Evolutionary conservation across 2,888 invertebrate species (phyloP), one percentile per base, ranked within the genome.

Genomic region (Cantharis rufa): DNA sequence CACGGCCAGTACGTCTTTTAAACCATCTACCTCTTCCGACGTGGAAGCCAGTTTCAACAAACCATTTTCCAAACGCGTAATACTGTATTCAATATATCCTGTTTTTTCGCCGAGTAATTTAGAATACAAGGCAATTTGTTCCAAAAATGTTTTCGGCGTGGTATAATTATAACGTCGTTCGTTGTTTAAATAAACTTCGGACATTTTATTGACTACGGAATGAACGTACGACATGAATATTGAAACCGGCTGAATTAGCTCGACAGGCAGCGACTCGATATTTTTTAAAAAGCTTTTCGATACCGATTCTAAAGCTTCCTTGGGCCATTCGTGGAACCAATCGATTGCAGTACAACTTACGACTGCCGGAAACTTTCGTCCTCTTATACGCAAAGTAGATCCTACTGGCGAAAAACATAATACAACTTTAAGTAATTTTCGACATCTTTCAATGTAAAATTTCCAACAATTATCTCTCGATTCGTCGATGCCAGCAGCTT

Each of bases 311-410:
- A 98, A 89, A 28, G 98, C 98, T 85, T 97, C 95, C 84, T 92
- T 92, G 0, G 98, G 98, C 98, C 98, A 98, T 85, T 97, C 96
- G 86, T 98, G 97, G 89, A 98, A 98, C 98, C 98, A 98, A 88
- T 98, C 94, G 81, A 98, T 97, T 15, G 95, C 93, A 0, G 97
- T 96, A 86, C 97, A 97, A 89, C 96, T 98, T 15, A 96, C 95
- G 32, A 98, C 89, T 0, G 98, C 97, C 0, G 98, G 98, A 89
- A 98, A 98, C 88, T 98, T 97, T 72, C 98, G 91, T 5, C 95
- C 94, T 74, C 98, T 91, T 15, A 96, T 90, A 71, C 98, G 90
- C 15, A 98, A 89, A 0, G 96, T 97, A 0, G 94, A 93, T 0
- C 98, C 98, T 73, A 98, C 98, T 0, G 98, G 98, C 0, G 98